Evolutionary conservation across 2,888 invertebrate genomes (phyloP).

Genomic region (Drosophila hawaiiensis): DNA sequence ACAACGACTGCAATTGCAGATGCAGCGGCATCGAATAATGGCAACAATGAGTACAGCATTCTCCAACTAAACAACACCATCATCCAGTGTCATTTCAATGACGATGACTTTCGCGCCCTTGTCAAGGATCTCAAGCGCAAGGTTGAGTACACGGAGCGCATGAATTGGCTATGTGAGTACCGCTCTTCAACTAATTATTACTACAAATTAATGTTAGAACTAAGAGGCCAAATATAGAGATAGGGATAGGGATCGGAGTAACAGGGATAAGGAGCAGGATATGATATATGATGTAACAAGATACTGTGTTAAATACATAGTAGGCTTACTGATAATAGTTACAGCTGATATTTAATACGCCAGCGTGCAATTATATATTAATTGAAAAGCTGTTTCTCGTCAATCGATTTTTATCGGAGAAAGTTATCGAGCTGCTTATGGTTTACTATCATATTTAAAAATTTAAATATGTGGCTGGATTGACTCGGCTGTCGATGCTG

Average conservation of each 20-base stretch:
- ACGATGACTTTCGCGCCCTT: conserved; percentile 84
- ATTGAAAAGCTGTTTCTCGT: no score
- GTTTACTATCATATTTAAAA: neutral
- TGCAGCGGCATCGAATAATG: conserved; percentile 74
- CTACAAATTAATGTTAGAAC: neutral
- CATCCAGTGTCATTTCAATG: conserved; percentile 85
- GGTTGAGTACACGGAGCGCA: conserved; percentile 85
- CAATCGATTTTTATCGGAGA: neutral
- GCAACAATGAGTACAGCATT: conserved; percentile 84
- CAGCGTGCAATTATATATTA: no score
- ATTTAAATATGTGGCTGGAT: neutral
- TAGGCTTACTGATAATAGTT: neutral
- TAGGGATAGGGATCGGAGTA: neutral
- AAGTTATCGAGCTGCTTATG: neutral
- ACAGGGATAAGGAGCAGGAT: neutral
- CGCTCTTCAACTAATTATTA: neutral
- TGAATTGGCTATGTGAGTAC: conserved; percentile 86
- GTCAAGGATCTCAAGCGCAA: conserved; percentile 85
- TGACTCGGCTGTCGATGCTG: neutral
- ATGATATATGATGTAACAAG: neutral
- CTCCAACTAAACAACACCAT: conserved; percentile 85
- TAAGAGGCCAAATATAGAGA: neutral
- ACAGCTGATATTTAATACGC: neutral
- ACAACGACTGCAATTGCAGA: conserved; percentile 53
- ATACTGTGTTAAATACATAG: neutral